phyloP scores from a whole-genome alignment of 2,797 vertebrate species.

The Poecilia gillii region DNA sequence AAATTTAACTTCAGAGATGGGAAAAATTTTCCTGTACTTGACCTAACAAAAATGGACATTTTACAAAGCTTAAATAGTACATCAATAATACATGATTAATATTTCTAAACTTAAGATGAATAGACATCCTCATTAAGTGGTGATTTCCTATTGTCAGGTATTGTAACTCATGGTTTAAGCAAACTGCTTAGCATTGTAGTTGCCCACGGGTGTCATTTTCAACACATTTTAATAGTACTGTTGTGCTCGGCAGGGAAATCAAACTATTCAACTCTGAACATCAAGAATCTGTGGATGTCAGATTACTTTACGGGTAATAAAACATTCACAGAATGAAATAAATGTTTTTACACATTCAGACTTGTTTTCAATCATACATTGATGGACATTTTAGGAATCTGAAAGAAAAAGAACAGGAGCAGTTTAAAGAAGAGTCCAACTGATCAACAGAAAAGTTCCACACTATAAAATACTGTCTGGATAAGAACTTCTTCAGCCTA shows the following conservation, averaged over 20 bases:
- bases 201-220: neutral
- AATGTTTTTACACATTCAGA: constrained; percentile 5
- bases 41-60: neutral
- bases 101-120: neutral
- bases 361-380: constrained; percentile 7
- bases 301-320: neutral
- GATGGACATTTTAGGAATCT: constrained; percentile 15
- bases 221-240: neutral
- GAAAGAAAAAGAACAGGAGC: constrained; percentile 34
- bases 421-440: constrained; percentile 28
- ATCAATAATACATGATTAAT: neutral
- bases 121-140: neutral
- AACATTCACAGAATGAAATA: neutral
- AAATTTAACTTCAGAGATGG: neutral
- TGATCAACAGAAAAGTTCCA: constrained; percentile 3
- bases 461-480: constrained; percentile 58
- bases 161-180: neutral
- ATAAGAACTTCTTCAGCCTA: constrained; percentile 13
- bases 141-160: neutral
- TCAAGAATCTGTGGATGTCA: neutral
- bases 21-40: neutral
- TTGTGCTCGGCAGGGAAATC: neutral
- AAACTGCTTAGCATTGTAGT: neutral
- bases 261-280: neutral
- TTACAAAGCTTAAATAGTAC: neutral